Percentiles rank a stretch among this genome's conserved stretches.
Evolutionary conservation across 2,113 vertebrate species (phyloP).

Genomic region (Pontoporia blainvillei): DNA sequence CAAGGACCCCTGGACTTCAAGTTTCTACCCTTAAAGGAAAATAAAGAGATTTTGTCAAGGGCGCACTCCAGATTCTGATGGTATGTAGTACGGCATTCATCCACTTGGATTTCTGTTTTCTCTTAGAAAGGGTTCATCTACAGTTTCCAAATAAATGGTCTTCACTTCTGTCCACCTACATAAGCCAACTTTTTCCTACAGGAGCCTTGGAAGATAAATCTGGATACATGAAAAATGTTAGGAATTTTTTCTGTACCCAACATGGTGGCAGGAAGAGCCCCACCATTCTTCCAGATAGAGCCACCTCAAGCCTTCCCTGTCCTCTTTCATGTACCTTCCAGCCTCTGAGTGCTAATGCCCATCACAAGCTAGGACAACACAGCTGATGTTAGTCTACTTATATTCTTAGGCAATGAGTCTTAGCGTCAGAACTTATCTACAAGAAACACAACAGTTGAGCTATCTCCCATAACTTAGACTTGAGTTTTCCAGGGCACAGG

Average conservation of each 20-base stretch:
- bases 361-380: rapidly evolving
- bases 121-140: not conserved
- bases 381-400: rapidly evolving
- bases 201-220: not conserved
- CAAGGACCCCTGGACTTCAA: not conserved
- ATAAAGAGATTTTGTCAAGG: not conserved
- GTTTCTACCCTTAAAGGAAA: not conserved
- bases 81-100: not conserved
- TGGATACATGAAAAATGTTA: not conserved
- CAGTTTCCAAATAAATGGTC: not conserved
- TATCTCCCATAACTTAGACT: too few relatives aligned
- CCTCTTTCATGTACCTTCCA: not conserved
- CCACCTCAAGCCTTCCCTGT: not conserved
- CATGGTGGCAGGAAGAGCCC: not conserved
- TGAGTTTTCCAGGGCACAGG: not conserved
- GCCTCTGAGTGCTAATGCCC: not conserved
- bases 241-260: not conserved
- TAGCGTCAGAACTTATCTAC: not conserved
- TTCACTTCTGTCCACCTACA: not conserved
- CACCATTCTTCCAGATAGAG: not conserved
- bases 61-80: not conserved
- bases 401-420: rapidly evolving
- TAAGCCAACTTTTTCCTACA: not conserved
- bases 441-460: not conserved
- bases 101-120: not conserved